Conservation (phyloP, 2,113 vertebrate genomes). For the Potamarius usumacintae region DNA sequence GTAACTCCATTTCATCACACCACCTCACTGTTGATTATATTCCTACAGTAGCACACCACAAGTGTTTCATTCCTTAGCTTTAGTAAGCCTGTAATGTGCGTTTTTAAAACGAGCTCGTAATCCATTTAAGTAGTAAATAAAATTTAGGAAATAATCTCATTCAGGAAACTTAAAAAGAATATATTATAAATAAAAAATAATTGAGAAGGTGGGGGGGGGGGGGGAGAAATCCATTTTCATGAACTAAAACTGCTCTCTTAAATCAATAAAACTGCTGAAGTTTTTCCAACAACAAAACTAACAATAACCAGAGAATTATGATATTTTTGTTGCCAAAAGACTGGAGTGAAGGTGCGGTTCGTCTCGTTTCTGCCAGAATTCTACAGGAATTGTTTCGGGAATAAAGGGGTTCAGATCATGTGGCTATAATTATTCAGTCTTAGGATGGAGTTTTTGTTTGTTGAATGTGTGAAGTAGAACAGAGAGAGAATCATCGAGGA, state of each 20-base stretch:
- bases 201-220: no score
- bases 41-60: neutral
- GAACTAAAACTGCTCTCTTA: neutral
- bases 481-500: neutral
- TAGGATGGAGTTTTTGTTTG: neutral
- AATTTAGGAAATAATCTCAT: neutral
- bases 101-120: neutral
- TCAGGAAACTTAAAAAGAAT: neutral
- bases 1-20: neutral
- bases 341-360: neutral
- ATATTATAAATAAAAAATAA: neutral
- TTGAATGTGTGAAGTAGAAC: slow-evolving; percentile 7
- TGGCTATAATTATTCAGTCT: neutral
- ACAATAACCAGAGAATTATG: neutral
- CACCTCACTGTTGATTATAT: neutral
- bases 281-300: neutral
- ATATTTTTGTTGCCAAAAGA: neutral
- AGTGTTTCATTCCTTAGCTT: neutral
- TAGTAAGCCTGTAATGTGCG: neutral
- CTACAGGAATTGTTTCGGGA: neutral
- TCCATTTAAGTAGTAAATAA: no score
- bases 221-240: no score
- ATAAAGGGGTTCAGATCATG: neutral
- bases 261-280: neutral
- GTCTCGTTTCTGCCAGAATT: neutral